Evolutionary conservation across 2,888 invertebrate species (phyloP).

Genomic region (Microdon myrmicae): DNA sequence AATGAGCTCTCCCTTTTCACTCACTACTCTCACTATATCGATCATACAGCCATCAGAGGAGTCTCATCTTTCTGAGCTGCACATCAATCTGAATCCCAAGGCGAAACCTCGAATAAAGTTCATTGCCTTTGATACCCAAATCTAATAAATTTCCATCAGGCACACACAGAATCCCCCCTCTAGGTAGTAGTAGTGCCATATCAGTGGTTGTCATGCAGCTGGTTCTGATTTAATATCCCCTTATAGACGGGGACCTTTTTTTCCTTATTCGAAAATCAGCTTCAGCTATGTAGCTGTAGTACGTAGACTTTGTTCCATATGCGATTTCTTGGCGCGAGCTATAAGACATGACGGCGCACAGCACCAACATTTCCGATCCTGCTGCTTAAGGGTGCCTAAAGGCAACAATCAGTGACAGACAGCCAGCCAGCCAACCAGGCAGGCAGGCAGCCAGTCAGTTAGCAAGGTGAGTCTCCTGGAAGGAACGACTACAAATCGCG

Average conservation of each 20-base stretch:
- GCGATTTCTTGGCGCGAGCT: conserved; percentile 47
- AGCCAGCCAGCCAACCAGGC: too few species aligned
- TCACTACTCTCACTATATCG: conserved; percentile 30
- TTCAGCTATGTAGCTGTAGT: too few species aligned
- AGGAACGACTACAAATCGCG: conserved; percentile 40
- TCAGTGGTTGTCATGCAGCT: conserved; percentile 30
- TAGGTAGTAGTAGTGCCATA: too few species aligned
- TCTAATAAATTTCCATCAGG: conserved; percentile 45
- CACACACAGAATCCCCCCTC: conserved; percentile 18
- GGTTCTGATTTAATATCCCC: conserved; percentile 9
- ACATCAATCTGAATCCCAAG: conserved; percentile 28
- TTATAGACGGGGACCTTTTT: too few species aligned
- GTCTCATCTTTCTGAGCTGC: conserved; percentile 36
- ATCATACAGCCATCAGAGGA: conserved; percentile 29
- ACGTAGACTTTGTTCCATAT: conserved; percentile 37
- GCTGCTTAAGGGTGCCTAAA: conserved; percentile 36
- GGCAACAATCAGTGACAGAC: too few species aligned
- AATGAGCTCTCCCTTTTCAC: too few species aligned
- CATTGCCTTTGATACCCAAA: conserved; percentile 51
- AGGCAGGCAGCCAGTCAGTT: conserved; percentile 21
- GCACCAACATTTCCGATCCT: too few species aligned
- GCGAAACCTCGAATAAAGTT: conserved; percentile 30
- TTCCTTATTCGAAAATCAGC: too few species aligned
- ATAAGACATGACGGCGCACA: conserved; percentile 7
- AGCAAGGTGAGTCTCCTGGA: conserved; percentile 33